Evolutionary conservation across 2,797 vertebrate genomes (phyloP).

Genomic region (Pelodytes ibericus): DNA sequence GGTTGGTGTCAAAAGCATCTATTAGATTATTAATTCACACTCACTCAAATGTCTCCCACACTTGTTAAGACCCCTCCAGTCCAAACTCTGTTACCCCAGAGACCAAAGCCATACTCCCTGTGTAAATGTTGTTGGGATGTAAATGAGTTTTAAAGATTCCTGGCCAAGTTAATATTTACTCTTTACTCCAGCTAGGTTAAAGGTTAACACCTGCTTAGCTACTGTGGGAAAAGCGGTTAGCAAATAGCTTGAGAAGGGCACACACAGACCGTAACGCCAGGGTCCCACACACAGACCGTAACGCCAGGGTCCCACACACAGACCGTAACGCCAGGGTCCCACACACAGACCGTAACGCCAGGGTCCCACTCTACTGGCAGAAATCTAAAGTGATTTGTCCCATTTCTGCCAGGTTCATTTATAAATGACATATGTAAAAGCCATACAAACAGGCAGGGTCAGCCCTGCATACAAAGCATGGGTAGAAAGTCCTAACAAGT

Average conservation of each 20-base stretch:
- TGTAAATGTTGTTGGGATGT: constrained; percentile 36
- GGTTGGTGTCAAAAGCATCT: constrained; percentile 34
- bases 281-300: no score
- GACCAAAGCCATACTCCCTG: constrained; percentile 46
- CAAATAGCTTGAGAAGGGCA: constrained; percentile 5
- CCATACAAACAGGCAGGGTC: no score
- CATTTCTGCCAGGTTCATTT: no score
- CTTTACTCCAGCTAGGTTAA: constrained; percentile 59
- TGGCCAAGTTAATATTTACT: constrained; percentile 57
- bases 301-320: no score
- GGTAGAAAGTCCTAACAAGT: no score
- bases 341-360: no score
- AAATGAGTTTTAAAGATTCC: constrained; percentile 51
- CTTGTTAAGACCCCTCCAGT: constrained; percentile 20
- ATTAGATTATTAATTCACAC: constrained; percentile 38
- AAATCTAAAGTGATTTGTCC: no score
- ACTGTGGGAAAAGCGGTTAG: constrained; percentile 11
- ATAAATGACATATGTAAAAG: no score
- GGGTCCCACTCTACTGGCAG: no score
- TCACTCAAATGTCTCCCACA: constrained; percentile 27
- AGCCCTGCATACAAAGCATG: no score
- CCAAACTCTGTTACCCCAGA: constrained; percentile 46
- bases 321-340: no score
- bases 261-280: no score
- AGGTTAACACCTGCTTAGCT: constrained; percentile 64